Percentiles rank a stretch among this genome's conserved stretches.
These are phyloP conservation scores for Rhineura floridana DNA, from an alignment of 2,113 vertebrate genomes.

Conservation along the genomic window DNA sequence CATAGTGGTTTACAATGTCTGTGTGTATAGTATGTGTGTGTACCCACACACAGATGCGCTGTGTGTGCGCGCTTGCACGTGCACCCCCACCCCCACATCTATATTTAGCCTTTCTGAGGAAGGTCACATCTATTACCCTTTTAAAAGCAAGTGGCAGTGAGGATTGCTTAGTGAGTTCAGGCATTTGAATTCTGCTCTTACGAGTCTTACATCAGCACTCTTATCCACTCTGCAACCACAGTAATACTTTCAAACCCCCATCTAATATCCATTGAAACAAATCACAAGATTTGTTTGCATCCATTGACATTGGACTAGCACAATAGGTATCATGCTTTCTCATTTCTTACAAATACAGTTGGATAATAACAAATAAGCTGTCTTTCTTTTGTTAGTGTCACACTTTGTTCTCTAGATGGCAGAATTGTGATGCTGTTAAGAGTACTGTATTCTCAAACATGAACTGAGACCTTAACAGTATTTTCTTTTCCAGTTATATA, in stretches of 20 bases:
- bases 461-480: neutral
- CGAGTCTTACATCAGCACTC: neutral
- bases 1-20: neutral
- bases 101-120: neutral
- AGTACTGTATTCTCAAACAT: neutral
- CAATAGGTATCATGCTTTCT: neutral
- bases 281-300: neutral
- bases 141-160: neutral
- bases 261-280: neutral
- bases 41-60: too few species aligned
- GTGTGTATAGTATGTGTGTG: too few species aligned
- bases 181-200: neutral
- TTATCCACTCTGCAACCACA: neutral
- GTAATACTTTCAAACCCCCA: neutral
- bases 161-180: neutral
- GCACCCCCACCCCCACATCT: too few species aligned
- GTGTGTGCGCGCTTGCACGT: too few species aligned
- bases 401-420: constrained; percentile 19
- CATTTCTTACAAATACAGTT: neutral
- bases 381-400: neutral
- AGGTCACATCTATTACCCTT: neutral
- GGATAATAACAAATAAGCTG: neutral
- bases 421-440: constrained; percentile 1
- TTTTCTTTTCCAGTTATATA: neutral
- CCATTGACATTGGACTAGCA: neutral